Conservation (phyloP, 2,888 invertebrate genomes). For the Desoria tigrina region DNA sequence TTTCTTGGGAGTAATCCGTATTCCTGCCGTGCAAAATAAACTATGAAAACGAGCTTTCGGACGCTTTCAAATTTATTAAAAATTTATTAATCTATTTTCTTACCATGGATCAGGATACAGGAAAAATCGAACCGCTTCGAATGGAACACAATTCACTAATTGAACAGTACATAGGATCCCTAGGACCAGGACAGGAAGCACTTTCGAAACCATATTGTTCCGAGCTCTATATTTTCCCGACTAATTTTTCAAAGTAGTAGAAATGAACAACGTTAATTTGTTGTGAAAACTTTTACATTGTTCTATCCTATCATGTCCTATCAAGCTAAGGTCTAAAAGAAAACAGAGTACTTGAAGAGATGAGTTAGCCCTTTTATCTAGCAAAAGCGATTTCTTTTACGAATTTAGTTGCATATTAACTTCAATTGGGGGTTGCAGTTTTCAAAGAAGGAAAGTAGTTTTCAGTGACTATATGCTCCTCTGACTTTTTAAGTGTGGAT, state of each 20-base stretch:
- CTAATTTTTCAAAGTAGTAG: background rate
- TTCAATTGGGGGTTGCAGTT: background rate
- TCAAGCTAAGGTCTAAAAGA: background rate
- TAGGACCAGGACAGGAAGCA: background rate
- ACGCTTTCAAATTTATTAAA: too few relatives aligned
- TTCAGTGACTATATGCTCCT: too few relatives aligned
- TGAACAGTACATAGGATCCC: slow-evolving; percentile 8
- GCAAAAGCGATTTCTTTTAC: background rate
- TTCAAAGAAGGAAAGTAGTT: background rate
- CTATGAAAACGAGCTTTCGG: too few relatives aligned
- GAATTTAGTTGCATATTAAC: background rate
- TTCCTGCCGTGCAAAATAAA: slow-evolving; percentile 30
- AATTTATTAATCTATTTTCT: background rate
- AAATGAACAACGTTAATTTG: background rate
- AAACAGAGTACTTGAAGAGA: slow-evolving; percentile 8
- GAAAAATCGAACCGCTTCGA: slow-evolving; percentile 40
- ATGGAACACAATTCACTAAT: slow-evolving; percentile 23
- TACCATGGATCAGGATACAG: slow-evolving; percentile 45
- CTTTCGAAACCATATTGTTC: background rate
- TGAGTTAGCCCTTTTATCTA: background rate
- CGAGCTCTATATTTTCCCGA: background rate
- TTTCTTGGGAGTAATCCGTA: slow-evolving; percentile 41
- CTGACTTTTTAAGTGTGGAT: too few relatives aligned
- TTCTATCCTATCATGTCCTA: background rate
- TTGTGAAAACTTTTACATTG: background rate